Evolutionary conservation across 2,797 vertebrate species (phyloP), one percentile per base, ranked within the genome.

Genomic region (Megaceryle alcyon): DNA sequence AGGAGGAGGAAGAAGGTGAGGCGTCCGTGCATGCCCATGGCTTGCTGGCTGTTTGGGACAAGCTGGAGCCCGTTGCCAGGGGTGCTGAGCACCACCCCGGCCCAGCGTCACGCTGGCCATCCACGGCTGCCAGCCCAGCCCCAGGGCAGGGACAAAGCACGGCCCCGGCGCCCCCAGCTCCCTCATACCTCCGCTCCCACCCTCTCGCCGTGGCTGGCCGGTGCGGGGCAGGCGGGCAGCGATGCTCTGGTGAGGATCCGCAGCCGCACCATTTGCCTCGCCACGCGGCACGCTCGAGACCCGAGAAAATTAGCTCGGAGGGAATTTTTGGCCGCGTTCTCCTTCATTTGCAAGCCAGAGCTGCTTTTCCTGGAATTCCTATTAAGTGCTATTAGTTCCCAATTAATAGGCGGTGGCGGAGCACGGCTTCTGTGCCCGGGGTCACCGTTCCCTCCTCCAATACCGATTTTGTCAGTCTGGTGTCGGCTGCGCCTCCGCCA

Each of bases 281-380:
- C 78, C 56, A 35, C 3, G 25, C 41, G 7, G 53, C 71, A n/a
- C 17, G 22, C 76, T 65, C 29, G 16, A 54, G 64, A 88, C 31
- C 37, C 1, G 60, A 43, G 77, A 70, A 79, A 86, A 88, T 77
- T 83, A 93, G 80, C 83, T 26, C 28, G 69, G 51, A 80, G 56
- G 28, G 41, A 90, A 90, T 59, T 92, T 86, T 82, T 93, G 88
- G 72, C 39, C 60, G 2, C 10, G 26, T 51, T 94, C 68, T 76
- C 60, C 46, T 80, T 94, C 91, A 90, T 96, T 90, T 93, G 76
- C 94, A 95, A 95, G 76, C 91, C 92, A 94, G 51, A 41, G 76
- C 83, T 23, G 46, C 64, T 80, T 73, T 69, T 79, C 65, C 63
- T 10, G 26, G 80, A 57, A 86, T 88, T 41, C 41, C 60, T 35